These are phyloP conservation scores for Nothocercus nigrocapillus DNA, from an alignment of 2,113 vertebrate genomes.

Conservation along the genomic window DNA sequence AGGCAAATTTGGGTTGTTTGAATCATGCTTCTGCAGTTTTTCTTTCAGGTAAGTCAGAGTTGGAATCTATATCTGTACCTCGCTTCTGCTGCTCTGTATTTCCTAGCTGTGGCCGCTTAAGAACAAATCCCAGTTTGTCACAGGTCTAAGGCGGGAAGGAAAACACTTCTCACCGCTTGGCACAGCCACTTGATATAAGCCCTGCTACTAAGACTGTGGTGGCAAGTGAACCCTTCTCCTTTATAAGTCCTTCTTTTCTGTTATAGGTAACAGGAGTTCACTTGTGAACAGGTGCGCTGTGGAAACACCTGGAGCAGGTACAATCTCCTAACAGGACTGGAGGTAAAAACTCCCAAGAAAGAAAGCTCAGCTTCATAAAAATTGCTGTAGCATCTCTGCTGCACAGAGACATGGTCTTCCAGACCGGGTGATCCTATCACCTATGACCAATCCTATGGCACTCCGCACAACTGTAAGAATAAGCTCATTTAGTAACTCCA, in stretches of 20 bases:
- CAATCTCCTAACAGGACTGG: background rate
- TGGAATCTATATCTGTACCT: background rate
- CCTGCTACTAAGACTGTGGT: background rate
- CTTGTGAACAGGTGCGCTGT: background rate
- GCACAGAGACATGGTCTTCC: background rate
- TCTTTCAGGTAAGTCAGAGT: background rate
- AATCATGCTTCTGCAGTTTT: background rate
- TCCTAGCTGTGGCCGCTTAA: background rate
- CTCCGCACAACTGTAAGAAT: background rate
- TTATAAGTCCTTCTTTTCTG: background rate
- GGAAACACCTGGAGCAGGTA: background rate
- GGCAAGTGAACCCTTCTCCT: background rate
- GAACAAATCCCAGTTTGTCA: background rate
- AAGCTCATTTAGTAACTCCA: background rate
- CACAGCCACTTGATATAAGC: background rate
- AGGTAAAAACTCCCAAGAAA: background rate
- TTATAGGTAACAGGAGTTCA: background rate
- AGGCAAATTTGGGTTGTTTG: background rate
- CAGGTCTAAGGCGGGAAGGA: background rate
- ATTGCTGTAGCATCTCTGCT: background rate
- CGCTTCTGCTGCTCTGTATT: background rate
- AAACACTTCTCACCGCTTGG: background rate
- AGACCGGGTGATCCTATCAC: background rate
- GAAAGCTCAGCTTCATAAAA: background rate
- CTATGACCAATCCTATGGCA: background rate